Base-by-base conservation (phyloP, 2,797 vertebrate genomes). In the Propithecus deckenii region DNA sequence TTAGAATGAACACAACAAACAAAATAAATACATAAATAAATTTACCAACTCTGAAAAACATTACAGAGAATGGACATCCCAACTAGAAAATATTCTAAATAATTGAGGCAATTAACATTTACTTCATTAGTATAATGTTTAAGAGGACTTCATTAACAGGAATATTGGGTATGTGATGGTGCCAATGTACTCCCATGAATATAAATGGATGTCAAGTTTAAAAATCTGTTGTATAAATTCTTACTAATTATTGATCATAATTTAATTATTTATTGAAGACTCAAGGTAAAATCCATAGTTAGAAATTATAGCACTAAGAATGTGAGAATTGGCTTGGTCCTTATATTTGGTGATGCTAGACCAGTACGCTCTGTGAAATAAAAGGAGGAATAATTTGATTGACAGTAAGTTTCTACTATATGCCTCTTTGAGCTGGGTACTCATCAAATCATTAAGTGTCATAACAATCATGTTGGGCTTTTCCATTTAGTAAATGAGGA, bases 401-500 rank as follows among this genome's bases (percentile, higher is more conserved):
- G 20, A 52, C 9, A 72, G 2, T 52, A 61, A 20, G 0, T 72
- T 80, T 57, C 14, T 85, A 48, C 5, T 89, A 9, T 63, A n/a
- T n/a, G 4, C 17, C 43, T 41, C 22, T 1, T 0, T 61, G 41
- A 63, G 3, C 30, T 71, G 8, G 13, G 8, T 79, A 59, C 4
- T 81, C 72, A 35, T 72, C 32, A 87, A 94, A 72, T 65, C 17
- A 74, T 71, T 96, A 65, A 86, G 78, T 79, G 18, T 59, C 38
- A 50, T 69, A 69, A 81, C 2, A 67, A n/a, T 85, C 8, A 5
- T 63, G 2, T 32, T 91, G 20, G 32, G 52, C 11, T 74, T 97
- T 95, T 81, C 28, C 28, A 86, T 32, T 96, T 94, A 95, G 63
- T 22, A 91, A 96, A 86, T 71, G 13, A 91, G 15, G 12, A 86